Percentiles rank a stretch among this genome's conserved stretches.
phyloP scores from a whole-genome alignment of 2,113 vertebrate species.

The Scomber colias region DNA sequence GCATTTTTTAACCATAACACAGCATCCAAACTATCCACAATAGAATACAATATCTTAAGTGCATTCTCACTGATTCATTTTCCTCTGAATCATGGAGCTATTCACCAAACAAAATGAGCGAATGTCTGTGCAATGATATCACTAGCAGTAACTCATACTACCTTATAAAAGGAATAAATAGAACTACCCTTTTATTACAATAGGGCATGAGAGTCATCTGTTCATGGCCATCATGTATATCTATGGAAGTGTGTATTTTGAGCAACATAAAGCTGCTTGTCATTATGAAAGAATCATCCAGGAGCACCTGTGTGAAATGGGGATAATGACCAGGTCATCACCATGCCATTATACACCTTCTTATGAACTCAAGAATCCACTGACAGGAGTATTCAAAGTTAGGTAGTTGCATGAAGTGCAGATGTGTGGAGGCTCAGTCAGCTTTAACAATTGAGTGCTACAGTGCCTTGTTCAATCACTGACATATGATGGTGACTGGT shows the following conservation, averaged over 20 bases:
- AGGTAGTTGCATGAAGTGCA: neutral
- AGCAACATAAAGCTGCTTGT: neutral
- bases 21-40: neutral
- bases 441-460: neutral
- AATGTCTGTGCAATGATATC: neutral
- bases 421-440: neutral
- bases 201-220: neutral
- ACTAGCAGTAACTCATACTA: slow-evolving; percentile 5
- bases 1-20: slow-evolving; percentile 8
- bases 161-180: slow-evolving; percentile 6
- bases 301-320: neutral
- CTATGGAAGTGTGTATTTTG: neutral
- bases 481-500: neutral
- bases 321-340: neutral
- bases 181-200: neutral
- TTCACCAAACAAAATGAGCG: neutral
- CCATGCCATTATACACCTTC: slow-evolving; percentile 5
- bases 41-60: neutral
- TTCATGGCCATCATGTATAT: slow-evolving; percentile 2
- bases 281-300: neutral
- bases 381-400: neutral
- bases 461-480: neutral
- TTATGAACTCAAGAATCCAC: neutral
- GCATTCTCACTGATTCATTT: neutral
- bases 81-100: neutral